Evolutionary conservation across 2,797 vertebrate species (phyloP).

Genomic region (Morus bassanus): DNA sequence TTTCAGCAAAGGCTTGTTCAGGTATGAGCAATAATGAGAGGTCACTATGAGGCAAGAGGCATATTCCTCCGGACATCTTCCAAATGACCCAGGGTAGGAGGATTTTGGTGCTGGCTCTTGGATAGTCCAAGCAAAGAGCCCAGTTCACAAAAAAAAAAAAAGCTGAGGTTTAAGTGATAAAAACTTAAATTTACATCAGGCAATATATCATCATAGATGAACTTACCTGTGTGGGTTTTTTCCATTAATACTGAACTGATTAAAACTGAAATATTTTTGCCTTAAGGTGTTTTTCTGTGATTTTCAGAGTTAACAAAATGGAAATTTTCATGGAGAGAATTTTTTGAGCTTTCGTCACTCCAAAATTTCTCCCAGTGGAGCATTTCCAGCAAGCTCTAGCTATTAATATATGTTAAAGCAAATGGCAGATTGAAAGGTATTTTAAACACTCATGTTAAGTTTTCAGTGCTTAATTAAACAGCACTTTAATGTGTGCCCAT

Average conservation of each 20-base stretch:
- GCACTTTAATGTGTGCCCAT: not conserved
- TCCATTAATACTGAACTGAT: not conserved
- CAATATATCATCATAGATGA: not conserved
- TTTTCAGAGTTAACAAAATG: not conserved
- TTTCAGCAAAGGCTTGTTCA: not conserved
- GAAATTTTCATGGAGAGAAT: not conserved
- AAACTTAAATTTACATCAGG: not conserved
- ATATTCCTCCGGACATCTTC: not conserved
- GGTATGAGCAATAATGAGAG: not conserved
- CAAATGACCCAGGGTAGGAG: not conserved
- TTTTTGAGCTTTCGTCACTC: not conserved
- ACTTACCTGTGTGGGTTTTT: not conserved
- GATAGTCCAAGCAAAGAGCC: not conserved
- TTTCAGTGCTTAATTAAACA: slow-evolving; percentile 46
- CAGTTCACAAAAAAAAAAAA: not conserved
- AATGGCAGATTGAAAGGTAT: not conserved
- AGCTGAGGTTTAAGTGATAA: not conserved
- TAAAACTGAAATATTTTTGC: not conserved
- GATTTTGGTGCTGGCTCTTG: not conserved
- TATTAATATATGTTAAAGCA: not conserved
- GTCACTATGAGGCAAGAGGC: not conserved
- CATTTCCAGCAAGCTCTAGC: not conserved
- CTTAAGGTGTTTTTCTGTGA: not conserved
- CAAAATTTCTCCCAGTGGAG: not conserved
- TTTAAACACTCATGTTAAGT: not conserved